phyloP scores from a whole-genome alignment of 2,888 invertebrate genomes.

The Brachyptera risi region DNA sequence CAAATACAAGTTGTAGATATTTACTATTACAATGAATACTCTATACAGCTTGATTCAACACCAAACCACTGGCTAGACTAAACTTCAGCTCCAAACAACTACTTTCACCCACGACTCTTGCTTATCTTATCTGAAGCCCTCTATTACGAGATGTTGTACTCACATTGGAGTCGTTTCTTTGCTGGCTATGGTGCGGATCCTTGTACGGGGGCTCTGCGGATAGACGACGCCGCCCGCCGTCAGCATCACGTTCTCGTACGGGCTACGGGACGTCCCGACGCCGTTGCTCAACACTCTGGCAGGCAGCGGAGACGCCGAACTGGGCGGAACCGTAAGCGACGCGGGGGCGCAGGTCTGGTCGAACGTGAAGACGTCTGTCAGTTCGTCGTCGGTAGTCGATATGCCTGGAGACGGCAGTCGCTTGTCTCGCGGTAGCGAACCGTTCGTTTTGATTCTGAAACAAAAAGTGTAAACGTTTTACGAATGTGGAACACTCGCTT shows the following conservation, averaged over 20 bases:
- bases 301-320: neutral
- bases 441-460: conserved; percentile 81
- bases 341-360: conserved; percentile 26
- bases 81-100: too few species aligned
- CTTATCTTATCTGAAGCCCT: too few species aligned
- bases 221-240: conserved; percentile 33
- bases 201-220: conserved; percentile 43
- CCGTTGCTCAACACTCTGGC: neutral
- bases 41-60: too few species aligned
- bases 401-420: conserved; percentile 30
- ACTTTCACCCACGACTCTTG: too few species aligned
- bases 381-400: conserved; percentile 42
- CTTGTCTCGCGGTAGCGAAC: conserved; percentile 72
- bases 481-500: too few species aligned
- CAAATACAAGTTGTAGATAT: too few species aligned
- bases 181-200: conserved; percentile 40
- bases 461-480: too few species aligned
- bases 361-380: conserved; percentile 39
- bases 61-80: too few species aligned
- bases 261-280: conserved; percentile 30
- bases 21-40: too few species aligned
- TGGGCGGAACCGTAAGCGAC: conserved; percentile 34
- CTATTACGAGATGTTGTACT: too few species aligned
- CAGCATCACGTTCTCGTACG: conserved; percentile 42
- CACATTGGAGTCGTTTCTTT: conserved; percentile 18